phyloP scores from a whole-genome alignment of 2,113 vertebrate species.

The Bos javanicus region DNA sequence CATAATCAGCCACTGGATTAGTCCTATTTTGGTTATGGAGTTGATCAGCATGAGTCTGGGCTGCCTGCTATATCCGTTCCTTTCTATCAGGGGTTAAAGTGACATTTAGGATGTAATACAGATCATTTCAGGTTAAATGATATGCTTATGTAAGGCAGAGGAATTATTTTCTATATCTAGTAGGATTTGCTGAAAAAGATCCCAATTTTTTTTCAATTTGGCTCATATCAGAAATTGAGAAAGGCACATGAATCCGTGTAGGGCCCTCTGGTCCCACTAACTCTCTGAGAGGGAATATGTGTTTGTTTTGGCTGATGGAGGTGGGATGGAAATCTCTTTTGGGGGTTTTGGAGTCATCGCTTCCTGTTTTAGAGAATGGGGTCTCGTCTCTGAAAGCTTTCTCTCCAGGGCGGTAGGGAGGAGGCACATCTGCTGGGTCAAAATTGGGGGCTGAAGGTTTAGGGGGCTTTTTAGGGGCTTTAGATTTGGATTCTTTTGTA shows the following conservation, averaged over 20 bases:
- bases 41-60: background rate
- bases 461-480: background rate
- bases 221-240: background rate
- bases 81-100: background rate
- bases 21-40: background rate
- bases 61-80: background rate
- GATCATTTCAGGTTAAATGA: background rate
- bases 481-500: background rate
- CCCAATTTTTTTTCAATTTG: background rate
- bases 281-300: background rate
- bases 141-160: background rate
- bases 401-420: background rate
- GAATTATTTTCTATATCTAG: background rate
- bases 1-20: background rate
- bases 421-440: background rate
- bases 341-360: background rate
- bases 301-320: background rate
- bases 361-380: background rate
- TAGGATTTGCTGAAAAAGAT: background rate
- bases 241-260: background rate
- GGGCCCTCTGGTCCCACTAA: background rate
- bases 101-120: background rate
- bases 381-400: rapidly evolving
- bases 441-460: background rate
- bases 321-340: background rate